Evolutionary conservation across 1,140 invertebrate species (phyloP).

Genomic region (Scaptomyza montana): DNA sequence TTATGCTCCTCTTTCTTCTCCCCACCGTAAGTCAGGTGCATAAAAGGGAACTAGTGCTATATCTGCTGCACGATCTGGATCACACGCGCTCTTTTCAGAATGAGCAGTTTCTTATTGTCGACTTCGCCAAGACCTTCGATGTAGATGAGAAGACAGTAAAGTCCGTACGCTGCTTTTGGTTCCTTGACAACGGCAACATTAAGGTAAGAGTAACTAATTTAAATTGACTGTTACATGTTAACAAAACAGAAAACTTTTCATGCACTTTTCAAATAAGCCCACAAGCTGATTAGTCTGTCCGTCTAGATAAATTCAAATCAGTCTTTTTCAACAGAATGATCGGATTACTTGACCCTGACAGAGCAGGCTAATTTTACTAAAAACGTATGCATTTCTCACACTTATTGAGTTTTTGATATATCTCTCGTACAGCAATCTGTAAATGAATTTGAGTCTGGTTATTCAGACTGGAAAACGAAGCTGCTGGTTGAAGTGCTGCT

Average conservation of each 20-base stretch:
- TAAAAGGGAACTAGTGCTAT: slow-evolving; percentile 92
- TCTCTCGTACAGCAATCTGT: slow-evolving; percentile 84
- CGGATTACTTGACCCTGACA: too few species aligned
- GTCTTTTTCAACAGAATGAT: too few species aligned
- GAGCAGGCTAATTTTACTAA: too few species aligned
- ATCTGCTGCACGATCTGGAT: slow-evolving; percentile 91
- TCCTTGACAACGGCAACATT: slow-evolving; percentile 92
- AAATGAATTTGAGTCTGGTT: slow-evolving; percentile 83
- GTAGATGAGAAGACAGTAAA: slow-evolving; percentile 86
- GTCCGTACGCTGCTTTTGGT: slow-evolving; percentile 92
- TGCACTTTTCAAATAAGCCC: too few species aligned
- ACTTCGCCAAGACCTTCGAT: slow-evolving; percentile 88
- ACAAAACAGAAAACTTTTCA: too few species aligned
- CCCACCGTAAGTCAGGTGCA: slow-evolving; percentile 86
- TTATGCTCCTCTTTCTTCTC: slow-evolving; percentile 90
- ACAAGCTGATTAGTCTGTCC: too few species aligned
- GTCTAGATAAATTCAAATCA: too few species aligned
- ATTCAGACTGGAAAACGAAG: slow-evolving; percentile 84
- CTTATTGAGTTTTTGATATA: neutral
- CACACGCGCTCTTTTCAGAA: slow-evolving; percentile 82
- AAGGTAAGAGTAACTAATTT: slow-evolving; percentile 83
- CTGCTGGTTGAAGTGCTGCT: slow-evolving; percentile 63
- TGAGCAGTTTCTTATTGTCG: slow-evolving; percentile 83
- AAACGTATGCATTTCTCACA: neutral
- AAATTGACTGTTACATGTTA: too few species aligned